phyloP scores from a whole-genome alignment of 2,797 vertebrate species.

The Pteropus rufus region DNA sequence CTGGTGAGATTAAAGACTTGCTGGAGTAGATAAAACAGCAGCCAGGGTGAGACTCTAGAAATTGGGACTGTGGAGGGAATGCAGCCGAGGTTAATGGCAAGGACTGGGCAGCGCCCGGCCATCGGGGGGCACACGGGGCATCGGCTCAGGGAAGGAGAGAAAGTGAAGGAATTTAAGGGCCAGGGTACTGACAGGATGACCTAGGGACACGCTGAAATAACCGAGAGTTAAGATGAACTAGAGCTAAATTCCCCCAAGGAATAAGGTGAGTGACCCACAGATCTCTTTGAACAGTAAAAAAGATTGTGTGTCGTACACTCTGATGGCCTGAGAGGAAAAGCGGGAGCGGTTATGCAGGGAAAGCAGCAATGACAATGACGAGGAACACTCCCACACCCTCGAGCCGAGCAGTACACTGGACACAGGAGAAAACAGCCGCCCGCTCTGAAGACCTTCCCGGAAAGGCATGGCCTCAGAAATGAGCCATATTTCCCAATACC shows the following conservation, averaged over 20 bases:
- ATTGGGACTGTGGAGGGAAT: not conserved
- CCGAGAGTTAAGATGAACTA: no score
- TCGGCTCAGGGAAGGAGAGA: not conserved
- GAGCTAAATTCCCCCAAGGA: not conserved
- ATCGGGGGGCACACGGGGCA: not conserved
- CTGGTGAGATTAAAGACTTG: not conserved
- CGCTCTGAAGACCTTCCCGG: not conserved
- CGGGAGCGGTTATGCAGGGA: not conserved
- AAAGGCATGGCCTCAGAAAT: not conserved
- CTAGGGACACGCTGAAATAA: not conserved
- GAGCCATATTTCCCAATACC: not conserved
- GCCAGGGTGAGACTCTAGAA: not conserved
- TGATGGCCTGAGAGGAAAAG: not conserved
- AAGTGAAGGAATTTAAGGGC: not conserved
- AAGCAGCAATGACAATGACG: not conserved
- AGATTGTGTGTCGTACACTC: accelerated
- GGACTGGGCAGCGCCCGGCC: accelerated
- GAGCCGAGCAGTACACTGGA: not conserved
- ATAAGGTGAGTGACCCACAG: not conserved
- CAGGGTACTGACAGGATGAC: not conserved
- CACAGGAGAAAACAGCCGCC: not conserved
- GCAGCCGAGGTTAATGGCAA: accelerated
- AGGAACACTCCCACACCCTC: no score
- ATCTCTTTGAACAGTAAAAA: not conserved
- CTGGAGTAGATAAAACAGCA: not conserved